Base-by-base conservation (phyloP, 1,140 invertebrate genomes). In the Dolichoris vasculosae region DNA sequence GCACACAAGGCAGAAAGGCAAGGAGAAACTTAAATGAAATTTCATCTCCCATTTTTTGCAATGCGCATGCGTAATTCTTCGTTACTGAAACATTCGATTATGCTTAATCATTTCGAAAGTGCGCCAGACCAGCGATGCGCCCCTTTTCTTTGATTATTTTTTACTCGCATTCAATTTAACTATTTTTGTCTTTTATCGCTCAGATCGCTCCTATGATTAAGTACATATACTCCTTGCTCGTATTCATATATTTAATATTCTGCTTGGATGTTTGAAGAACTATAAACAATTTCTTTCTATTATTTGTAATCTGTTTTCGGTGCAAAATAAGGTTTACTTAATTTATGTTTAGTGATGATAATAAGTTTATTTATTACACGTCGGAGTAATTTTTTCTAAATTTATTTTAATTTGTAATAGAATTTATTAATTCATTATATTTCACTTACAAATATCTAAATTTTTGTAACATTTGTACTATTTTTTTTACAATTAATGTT, bases 81-180 rank as follows among this genome's bases (percentile, higher is more conserved):
- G 78, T 69, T 81, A n/a, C 40, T 46, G 46, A 30, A 82, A 82
- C 64, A 8, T 59, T 59, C 67, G 20, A 38, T 71, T 51, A 82
- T 82, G 43, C 30, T 38, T 73, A 59, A 59, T 73, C 48, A 46
- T 82, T 82, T 81, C 67, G 64, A 71, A 82, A 82, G 46, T 38
- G 1, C 43, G 43, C 13, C 43, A 6, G 43, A 23, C 9, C 0
- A 43, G 7, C 11, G 71, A 69, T 46, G 35, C 9, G 26, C 32
- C 30, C 32, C n/a, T 32, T 55, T 35, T 59, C 20, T 55, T 35
- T 59, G 13, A 35, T 51, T 51, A 15, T 23, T 30, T 80, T 80
- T 67, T 63, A 80, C 55, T 79, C 55, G 35, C 6, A 2, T 26
- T 63, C 23, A 17, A n/a, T n/a, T n/a, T n/a, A n/a, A n/a, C n/a